Evolutionary conservation across 2,797 vertebrate species (phyloP).

Genomic region (Corythornis leucogaster): DNA sequence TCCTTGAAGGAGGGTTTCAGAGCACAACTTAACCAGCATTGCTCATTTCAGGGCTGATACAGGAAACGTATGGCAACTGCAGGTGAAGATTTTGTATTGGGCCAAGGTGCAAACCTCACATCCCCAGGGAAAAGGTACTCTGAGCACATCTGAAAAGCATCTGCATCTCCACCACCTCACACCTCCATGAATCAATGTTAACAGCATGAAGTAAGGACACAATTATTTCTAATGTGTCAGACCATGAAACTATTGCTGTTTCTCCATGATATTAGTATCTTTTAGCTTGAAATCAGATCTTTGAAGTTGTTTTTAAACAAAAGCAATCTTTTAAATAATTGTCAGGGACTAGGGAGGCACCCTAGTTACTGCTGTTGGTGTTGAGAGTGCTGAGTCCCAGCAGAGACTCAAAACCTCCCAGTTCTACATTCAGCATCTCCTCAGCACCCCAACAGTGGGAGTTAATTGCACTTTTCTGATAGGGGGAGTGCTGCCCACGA

Average conservation of each 20-base stretch:
- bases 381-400: neutral
- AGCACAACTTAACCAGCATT: neutral
- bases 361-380: neutral
- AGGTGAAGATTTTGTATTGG: neutral
- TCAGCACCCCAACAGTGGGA: neutral
- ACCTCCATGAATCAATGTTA: neutral
- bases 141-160: neutral
- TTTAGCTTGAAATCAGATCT: neutral
- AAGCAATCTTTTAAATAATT: neutral
- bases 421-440: neutral
- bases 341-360: neutral
- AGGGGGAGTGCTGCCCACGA: neutral
- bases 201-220: neutral
- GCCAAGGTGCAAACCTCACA: neutral
- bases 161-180: neutral
- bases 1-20: slow-evolving; percentile 34
- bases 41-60: neutral
- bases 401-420: neutral
- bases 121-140: neutral
- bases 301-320: neutral
- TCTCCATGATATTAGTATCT: neutral
- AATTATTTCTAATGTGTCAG: neutral
- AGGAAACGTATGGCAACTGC: neutral
- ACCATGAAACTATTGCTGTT: neutral
- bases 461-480: neutral